phyloP scores from a whole-genome alignment of 2,888 invertebrate species.

The Byasa hedistus region DNA sequence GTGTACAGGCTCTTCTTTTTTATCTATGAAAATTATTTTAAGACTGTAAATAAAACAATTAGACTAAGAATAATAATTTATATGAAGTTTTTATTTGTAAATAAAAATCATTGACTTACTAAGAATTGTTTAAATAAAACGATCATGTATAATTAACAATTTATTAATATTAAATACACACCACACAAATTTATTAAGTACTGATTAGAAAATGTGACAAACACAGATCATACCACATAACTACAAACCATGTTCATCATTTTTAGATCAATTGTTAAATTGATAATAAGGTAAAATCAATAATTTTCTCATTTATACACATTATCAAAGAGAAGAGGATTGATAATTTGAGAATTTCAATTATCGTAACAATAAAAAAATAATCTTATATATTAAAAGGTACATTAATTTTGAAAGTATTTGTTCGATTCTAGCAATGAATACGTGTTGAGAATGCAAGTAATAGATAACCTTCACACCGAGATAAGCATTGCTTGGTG shows the following conservation, averaged over 20 bases:
- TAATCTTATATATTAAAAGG: no score
- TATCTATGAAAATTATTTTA: slow-evolving; percentile 44
- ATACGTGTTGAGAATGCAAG: no score
- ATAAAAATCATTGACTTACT: slow-evolving; percentile 55
- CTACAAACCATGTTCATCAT: neutral
- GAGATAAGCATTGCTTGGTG: no score
- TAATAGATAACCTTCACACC: no score
- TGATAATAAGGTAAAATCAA: no score
- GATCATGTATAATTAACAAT: slow-evolving; percentile 9
- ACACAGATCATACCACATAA: slow-evolving; percentile 6
- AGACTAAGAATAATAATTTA: slow-evolving; percentile 70
- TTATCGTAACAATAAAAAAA: no score
- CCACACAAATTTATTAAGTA: slow-evolving; percentile 40
- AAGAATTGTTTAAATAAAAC: slow-evolving; percentile 31
- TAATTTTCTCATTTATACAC: no score
- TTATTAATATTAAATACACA: slow-evolving; percentile 34
- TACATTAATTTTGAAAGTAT: no score
- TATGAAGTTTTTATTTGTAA: slow-evolving; percentile 67
- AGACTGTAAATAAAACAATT: slow-evolving; percentile 76
- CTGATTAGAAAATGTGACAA: slow-evolving; percentile 18
- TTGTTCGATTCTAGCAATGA: no score
- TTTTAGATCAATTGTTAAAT: no score
- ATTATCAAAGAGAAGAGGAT: no score
- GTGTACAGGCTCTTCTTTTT: slow-evolving; percentile 21
- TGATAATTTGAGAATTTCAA: no score